Conservation (phyloP, 2,797 vertebrate species). For the Danio aesculapii region DNA sequence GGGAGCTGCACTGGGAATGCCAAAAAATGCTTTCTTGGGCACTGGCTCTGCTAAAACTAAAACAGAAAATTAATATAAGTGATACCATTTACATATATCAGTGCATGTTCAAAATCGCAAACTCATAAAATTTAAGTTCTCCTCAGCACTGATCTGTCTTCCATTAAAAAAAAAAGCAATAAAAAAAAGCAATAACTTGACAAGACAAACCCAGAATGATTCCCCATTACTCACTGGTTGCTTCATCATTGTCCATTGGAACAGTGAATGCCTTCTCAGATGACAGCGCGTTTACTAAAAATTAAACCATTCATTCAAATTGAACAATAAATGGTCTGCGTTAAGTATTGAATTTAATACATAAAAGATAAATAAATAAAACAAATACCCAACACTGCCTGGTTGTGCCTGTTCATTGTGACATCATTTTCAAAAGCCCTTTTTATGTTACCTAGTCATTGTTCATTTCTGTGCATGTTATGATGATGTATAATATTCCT, state of each 20-base stretch:
- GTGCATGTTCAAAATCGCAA: neutral
- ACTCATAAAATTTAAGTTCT: neutral
- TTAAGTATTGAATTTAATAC: neutral
- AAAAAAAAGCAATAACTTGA: too few relatives aligned
- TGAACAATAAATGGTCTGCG: neutral
- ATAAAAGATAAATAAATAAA: neutral
- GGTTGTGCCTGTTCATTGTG: neutral
- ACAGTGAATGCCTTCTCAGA: neutral
- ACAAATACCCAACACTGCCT: neutral
- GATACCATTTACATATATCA: neutral
- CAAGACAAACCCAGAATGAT: too few relatives aligned
- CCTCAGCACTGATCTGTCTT: too few relatives aligned
- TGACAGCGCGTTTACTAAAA: neutral
- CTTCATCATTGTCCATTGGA: neutral
- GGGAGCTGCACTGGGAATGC: too few relatives aligned
- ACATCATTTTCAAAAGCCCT: neutral
- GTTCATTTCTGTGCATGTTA: neutral
- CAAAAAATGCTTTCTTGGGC: neutral
- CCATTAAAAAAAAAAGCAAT: too few relatives aligned
- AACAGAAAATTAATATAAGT: neutral
- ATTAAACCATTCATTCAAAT: neutral
- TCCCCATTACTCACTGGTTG: neutral
- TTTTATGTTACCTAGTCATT: neutral
- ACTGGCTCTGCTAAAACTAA: neutral
- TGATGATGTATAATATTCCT: neutral